Conservation (phyloP, 2,888 invertebrate genomes). For the Parochlus steinenii region DNA sequence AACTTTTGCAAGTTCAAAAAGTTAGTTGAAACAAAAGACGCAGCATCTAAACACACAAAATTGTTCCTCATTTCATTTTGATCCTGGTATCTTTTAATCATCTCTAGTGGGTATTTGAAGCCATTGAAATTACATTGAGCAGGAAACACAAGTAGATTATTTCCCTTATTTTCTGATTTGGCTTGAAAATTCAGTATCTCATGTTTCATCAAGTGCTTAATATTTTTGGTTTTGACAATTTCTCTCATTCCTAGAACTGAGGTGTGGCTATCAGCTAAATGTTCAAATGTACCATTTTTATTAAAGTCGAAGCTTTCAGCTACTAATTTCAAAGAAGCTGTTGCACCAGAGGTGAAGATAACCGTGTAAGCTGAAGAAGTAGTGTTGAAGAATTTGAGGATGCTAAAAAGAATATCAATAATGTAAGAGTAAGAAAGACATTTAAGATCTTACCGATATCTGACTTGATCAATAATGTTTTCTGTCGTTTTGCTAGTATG, state of each 20-base stretch:
- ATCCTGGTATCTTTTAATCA: constrained; percentile 49
- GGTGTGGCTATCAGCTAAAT: constrained; percentile 78
- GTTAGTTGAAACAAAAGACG: constrained; percentile 62
- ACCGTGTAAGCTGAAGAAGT: constrained; percentile 63
- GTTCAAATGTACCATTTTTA: constrained; percentile 48
- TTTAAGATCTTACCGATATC: constrained; percentile 41
- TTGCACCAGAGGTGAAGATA: constrained; percentile 90
- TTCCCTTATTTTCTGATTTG: constrained; percentile 21
- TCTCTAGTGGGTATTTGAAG: constrained; percentile 64
- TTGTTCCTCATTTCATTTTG: constrained; percentile 37
- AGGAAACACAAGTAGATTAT: constrained; percentile 65
- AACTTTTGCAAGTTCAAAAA: constrained; percentile 50
- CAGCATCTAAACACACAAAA: constrained; percentile 76
- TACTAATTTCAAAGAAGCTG: constrained; percentile 65
- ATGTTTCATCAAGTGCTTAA: constrained; percentile 39
- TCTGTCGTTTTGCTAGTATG: constrained; percentile 72
- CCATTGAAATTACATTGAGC: constrained; percentile 95
- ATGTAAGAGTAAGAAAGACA: constrained; percentile 2
- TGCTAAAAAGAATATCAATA: constrained; percentile 32
- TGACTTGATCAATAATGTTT: constrained; percentile 68
- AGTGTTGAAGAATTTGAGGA: constrained; percentile 75
- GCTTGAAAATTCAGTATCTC: constrained; percentile 33
- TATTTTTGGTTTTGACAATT: constrained; percentile 41
- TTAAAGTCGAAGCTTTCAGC: constrained; percentile 63
- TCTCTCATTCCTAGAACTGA: constrained; percentile 88